Evolutionary conservation across 53 echinoderm and acorn worm species (phyloP).

Genomic region (Patiria pectinifera): DNA sequence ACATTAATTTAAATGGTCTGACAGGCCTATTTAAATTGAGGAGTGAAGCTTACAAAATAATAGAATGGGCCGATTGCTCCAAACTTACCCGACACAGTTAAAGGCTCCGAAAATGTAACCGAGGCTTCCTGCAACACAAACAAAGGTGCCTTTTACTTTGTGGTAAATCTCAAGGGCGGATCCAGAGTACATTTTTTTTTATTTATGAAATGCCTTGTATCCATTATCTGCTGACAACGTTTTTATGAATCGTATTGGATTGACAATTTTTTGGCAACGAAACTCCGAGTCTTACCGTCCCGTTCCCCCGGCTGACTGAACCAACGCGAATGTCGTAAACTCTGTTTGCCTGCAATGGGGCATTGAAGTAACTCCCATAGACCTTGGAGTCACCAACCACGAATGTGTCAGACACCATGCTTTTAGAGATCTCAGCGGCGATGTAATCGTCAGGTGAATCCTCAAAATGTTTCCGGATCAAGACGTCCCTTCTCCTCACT

Average conservation of each 20-base stretch:
- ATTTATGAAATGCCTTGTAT: no score
- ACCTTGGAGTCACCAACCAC: slow-evolving; percentile 73
- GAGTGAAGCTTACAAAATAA: no score
- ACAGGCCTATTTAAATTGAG: no score
- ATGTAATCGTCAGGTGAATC: slow-evolving; percentile 66
- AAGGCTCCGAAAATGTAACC: neutral
- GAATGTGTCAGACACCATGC: slow-evolving; percentile 60
- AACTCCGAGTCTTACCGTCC: neutral
- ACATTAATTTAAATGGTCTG: no score
- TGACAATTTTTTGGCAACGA: neutral
- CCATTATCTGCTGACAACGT: no score
- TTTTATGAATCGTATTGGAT: no score
- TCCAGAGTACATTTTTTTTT: no score
- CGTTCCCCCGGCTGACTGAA: slow-evolving; percentile 19
- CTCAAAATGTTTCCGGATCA: neutral
- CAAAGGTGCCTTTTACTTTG: neutral
- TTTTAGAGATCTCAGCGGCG: slow-evolving; percentile 72
- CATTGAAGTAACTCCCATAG: slow-evolving; percentile 77
- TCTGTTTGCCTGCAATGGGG: slow-evolving; percentile 49
- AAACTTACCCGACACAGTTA: no score
- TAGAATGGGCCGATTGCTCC: no score
- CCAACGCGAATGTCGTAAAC: slow-evolving; percentile 6
- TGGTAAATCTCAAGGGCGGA: no score
- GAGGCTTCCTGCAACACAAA: neutral
- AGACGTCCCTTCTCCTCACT: neutral